phyloP scores from a whole-genome alignment of 2,888 invertebrate species.

The Leptopilina drosophilae region DNA sequence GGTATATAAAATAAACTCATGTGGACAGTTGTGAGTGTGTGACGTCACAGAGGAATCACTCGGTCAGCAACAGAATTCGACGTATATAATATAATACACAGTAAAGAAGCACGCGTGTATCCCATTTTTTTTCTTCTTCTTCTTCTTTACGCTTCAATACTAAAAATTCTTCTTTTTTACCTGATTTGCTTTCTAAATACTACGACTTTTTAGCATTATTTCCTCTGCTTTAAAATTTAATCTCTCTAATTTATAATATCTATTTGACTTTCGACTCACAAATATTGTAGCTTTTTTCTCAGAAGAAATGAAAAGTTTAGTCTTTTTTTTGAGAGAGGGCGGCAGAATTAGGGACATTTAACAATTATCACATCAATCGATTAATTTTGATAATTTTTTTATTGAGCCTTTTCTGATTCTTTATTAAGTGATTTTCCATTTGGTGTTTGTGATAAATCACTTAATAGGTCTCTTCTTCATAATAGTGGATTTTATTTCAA shows the following conservation, averaged over 20 bases:
- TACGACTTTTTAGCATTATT: constrained; percentile 17
- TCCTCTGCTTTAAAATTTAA: constrained; percentile 12
- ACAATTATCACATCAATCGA: no score
- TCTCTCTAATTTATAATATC: constrained; percentile 12
- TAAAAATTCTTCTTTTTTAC: constrained; percentile 6
- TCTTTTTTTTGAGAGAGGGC: background rate
- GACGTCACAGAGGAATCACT: constrained; percentile 33
- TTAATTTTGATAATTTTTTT: no score
- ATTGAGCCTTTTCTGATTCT: no score
- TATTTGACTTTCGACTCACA: constrained; percentile 12
- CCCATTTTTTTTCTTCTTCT: background rate
- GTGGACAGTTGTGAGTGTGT: constrained; percentile 1
- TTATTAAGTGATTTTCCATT: no score
- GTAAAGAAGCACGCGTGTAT: background rate
- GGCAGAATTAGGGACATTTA: no score
- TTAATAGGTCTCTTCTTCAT: no score
- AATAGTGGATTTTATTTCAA: no score
- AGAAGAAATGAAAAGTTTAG: background rate
- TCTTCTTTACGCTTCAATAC: background rate
- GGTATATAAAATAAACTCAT: no score
- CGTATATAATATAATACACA: background rate
- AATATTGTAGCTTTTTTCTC: background rate
- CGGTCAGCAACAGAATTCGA: constrained; percentile 26
- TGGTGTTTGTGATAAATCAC: no score
- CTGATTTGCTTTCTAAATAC: constrained; percentile 32